Base-by-base conservation (phyloP, 2,113 vertebrate genomes). In the Psophia crepitans region DNA sequence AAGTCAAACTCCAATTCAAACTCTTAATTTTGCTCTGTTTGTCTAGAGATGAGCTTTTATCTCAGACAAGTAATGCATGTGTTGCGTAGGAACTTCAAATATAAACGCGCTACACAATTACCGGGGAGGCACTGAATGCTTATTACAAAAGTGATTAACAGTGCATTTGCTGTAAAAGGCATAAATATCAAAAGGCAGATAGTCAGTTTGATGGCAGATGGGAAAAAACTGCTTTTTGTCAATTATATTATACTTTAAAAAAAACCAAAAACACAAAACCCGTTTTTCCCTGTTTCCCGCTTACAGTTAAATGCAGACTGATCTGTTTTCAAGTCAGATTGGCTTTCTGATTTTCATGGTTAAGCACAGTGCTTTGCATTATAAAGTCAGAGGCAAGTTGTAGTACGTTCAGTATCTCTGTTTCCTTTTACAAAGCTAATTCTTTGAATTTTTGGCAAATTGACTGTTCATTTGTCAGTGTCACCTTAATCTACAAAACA, bases 401-500 rank as follows among this genome's bases (percentile, higher is more conserved):
- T 81, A 68, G 75, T 68, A 37, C 0, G 0, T 58, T 88, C 41
- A 48, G 22, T 43, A n/a, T 85, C 83, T 96, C 71, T 68, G 20
- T 63, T 86, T 81, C 53, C 43, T 81, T 57, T 84, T 64, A 32
- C 57, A n/a, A 81, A 90, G 60, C 54, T 74, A 85, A 89, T 94
- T 93, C 94, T 90, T 94, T 24, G 88, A 28, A 92, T 93, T 93
- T 92, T 96, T 95, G 93, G 92, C 79, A 89, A 71, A 87, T 81
- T n/a, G 56, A n/a, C 68, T 63, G 43, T 71, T 95, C 79, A 75
- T 92, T 96, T 93, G 73, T 94, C 85, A 90, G 64, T 54, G 64
- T 95, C 91, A 85, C 70, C 76, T 84, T 84, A 89, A 84, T 95
- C 88, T 92, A 60, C 18, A 87, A 84, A 89, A 64, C 80, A 96